Base-by-base conservation (phyloP, 2,888 invertebrate genomes). In the Allygus modestus region DNA sequence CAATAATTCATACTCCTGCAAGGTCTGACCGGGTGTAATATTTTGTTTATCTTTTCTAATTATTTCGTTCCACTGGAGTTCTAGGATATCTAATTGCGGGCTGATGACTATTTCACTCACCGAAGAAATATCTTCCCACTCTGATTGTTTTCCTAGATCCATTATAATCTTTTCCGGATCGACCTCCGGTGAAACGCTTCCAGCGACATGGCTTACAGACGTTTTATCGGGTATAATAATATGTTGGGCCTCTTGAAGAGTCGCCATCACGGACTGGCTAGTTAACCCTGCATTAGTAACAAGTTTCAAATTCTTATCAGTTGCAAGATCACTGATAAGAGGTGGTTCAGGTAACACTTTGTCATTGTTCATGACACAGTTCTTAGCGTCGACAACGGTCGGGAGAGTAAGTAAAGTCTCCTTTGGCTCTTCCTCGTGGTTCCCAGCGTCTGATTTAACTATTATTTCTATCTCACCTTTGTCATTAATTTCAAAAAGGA, bases 41-140 rank as follows among this genome's bases (percentile, higher is more conserved):
- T 12, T 77, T 28, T 51, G 79, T 37, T 58, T 4, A 1, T 58
- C 33, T 58, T 79, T 79, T 9, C 51, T 79, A 33, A 79, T 79
- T 15, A 79, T 54, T 54, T 85, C 85, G 71, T 79, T 82, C 85
- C 85, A 85, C 61, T 85, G 85, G 23, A 85, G 83, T 20, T 86
- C 86, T 31, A 86, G 75, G 54, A 86, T 85, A 54, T 86, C 86
- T 41, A 86, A 61, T 77, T 86, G 85, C 4, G 86, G 86, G 26
- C 85, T 86, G 58, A 86, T 77, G 73, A 86, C 85, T 17, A 85
- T 85, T 46, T 85, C 85, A 31, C 83, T 84, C 0, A 86, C 81
- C 7, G 85, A 58, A 73, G 84, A 85, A 26, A 82, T 81, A n/a
- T 71, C 85, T 26, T 23, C 82, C 54, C 81, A 81, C 20, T 83